These are phyloP conservation scores for Vulpes lagopus DNA, from an alignment of 2,113 vertebrate species.

Conservation along the genomic window DNA sequence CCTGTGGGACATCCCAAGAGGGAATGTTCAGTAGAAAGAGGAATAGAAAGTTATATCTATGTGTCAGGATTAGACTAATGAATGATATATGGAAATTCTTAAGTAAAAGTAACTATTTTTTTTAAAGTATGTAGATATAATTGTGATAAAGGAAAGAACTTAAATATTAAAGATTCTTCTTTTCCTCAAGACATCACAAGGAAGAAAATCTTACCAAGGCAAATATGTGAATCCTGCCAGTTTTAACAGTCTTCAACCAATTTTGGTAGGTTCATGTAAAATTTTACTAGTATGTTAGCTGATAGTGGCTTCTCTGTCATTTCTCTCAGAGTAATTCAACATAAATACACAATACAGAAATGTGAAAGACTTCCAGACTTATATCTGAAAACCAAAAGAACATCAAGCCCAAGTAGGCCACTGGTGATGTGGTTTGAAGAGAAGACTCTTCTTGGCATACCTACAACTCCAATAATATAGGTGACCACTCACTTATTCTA, in stretches of 20 bases:
- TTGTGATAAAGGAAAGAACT: not conserved
- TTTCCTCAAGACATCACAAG: not conserved
- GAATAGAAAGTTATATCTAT: not conserved
- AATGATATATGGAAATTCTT: conserved; percentile 4
- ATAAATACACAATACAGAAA: not conserved
- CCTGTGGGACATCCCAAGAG: not conserved
- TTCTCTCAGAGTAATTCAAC: not conserved
- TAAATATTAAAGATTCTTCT: not conserved
- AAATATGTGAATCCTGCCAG: not conserved
- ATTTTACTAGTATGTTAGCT: not conserved
- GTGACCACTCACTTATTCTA: not conserved
- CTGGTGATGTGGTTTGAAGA: not conserved
- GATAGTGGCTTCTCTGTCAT: not conserved
- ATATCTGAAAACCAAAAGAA: not conserved
- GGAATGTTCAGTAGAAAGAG: not conserved
- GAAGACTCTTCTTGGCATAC: not conserved
- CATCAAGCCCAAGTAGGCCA: not conserved
- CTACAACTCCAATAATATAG: not conserved
- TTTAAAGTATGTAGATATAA: not conserved
- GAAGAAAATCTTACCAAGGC: not conserved
- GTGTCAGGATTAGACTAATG: not conserved
- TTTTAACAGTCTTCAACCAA: conserved; percentile 27
- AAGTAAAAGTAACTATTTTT: not conserved
- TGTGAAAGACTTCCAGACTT: not conserved
- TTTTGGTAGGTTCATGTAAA: not conserved